phyloP scores from a whole-genome alignment of 1,140 invertebrate species.

The Dreissena polymorpha region DNA sequence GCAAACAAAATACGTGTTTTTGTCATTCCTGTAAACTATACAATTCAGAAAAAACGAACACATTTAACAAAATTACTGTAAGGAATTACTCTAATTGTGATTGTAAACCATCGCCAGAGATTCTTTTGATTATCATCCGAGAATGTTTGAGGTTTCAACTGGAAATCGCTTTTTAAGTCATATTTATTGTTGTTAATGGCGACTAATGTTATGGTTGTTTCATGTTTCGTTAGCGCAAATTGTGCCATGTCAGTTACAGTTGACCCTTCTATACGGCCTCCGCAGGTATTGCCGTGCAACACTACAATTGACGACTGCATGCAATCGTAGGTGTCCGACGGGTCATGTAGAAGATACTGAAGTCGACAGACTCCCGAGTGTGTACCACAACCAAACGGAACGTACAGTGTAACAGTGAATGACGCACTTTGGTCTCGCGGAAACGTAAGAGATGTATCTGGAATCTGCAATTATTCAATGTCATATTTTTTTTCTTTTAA shows the following conservation, averaged over 20 bases:
- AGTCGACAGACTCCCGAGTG: not conserved
- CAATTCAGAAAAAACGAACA: not conserved
- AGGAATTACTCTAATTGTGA: not conserved
- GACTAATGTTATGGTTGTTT: slow-evolving; percentile 20
- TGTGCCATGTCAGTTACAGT: not conserved
- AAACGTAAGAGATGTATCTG: slow-evolving; percentile 4
- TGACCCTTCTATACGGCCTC: slow-evolving; percentile 16
- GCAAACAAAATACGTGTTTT: not conserved
- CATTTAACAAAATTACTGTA: not conserved
- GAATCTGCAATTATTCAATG: slow-evolving; percentile 9
- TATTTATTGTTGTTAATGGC: slow-evolving; percentile 28
- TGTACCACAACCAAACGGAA: slow-evolving; percentile 30
- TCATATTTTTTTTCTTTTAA: no score
- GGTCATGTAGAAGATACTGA: slow-evolving; percentile 11
- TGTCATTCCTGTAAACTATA: not conserved
- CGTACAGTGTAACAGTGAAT: slow-evolving; percentile 18
- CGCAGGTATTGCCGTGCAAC: slow-evolving; percentile 13
- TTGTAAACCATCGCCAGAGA: slow-evolving; percentile 1
- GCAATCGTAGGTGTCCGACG: slow-evolving; percentile 12
- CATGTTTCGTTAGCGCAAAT: not conserved
- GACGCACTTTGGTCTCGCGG: not conserved
- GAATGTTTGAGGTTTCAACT: not conserved
- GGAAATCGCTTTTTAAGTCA: not conserved
- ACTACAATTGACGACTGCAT: slow-evolving; percentile 16
- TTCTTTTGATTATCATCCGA: slow-evolving; percentile 5